These are phyloP conservation scores for Parazoanthus darwini DNA, from an alignment of 92 coral and sea anemone species.

Conservation along the genomic window DNA sequence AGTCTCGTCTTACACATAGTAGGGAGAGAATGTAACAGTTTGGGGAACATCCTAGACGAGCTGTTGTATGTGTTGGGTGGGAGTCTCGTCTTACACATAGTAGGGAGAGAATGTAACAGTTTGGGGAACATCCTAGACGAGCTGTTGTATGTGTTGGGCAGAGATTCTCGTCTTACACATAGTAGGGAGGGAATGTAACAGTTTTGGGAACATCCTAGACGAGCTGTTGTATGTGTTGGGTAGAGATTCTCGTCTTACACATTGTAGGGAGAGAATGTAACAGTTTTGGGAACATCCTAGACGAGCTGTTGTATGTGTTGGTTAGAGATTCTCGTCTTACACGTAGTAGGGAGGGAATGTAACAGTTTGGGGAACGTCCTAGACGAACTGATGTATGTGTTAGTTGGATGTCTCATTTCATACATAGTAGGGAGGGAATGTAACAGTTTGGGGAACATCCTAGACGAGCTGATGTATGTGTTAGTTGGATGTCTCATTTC, in stretches of 20 bases:
- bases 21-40: not conserved
- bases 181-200: no score
- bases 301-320: not conserved
- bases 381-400: slow-evolving; percentile 1
- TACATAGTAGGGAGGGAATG: slow-evolving; percentile 30
- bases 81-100: not conserved
- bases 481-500: slow-evolving; percentile 47
- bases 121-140: not conserved
- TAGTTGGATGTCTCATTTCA: not conserved
- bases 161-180: no score
- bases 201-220: no score
- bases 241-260: no score
- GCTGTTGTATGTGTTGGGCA: not conserved
- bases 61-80: slow-evolving; percentile 69
- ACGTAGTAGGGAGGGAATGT: not conserved
- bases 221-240: no score
- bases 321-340: not conserved
- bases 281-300: slow-evolving; percentile 14
- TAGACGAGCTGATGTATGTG: slow-evolving; percentile 66
- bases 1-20: not conserved
- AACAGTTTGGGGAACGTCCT: not conserved
- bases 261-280: not conserved
- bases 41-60: not conserved
- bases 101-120: not conserved
- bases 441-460: slow-evolving; percentile 26